phyloP scores from a whole-genome alignment of 2,113 vertebrate species.

The Nothobranchius furzeri region DNA sequence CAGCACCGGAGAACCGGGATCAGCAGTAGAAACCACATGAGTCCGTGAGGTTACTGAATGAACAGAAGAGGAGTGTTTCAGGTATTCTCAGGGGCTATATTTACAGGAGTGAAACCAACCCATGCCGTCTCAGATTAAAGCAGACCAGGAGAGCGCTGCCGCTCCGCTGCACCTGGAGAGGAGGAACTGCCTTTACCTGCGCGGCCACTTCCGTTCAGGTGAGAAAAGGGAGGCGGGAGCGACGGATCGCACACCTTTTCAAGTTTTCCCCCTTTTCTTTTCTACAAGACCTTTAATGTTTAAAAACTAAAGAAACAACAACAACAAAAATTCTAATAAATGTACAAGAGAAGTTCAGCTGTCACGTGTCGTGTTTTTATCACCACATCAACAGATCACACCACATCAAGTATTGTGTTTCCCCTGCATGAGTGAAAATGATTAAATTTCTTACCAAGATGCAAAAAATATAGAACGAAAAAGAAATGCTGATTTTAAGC shows the following conservation, averaged over 20 bases:
- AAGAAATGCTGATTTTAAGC: no score
- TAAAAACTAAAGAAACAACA: no score
- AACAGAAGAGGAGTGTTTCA: slow-evolving; percentile 66
- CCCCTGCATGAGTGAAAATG: no score
- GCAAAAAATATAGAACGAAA: no score
- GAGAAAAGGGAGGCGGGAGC: slow-evolving; percentile 71
- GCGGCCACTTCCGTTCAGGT: slow-evolving; percentile 91
- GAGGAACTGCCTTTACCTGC: slow-evolving; percentile 63
- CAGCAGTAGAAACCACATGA: slow-evolving; percentile 94
- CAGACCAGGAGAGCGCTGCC: slow-evolving; percentile 7
- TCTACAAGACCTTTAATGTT: no score
- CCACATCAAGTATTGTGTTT: no score
- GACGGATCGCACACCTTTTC: background rate
- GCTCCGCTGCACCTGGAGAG: slow-evolving; percentile 48
- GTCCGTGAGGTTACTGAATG: slow-evolving; percentile 86
- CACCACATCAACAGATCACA: no score
- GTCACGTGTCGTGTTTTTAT: no score
- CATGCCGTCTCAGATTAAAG: slow-evolving; percentile 23
- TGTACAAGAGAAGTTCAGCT: no score
- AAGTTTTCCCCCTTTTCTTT: slow-evolving; percentile 11
- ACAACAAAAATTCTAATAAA: no score
- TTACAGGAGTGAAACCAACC: slow-evolving; percentile 26
- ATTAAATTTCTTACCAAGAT: no score
- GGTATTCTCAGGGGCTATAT: slow-evolving; percentile 43
- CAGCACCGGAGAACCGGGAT: slow-evolving; percentile 90